A percentile compares a stretch with the other conserved stretches of the same genome.
Conservation (phyloP, 2,113 vertebrate species). For the Mastomys coucha region DNA sequence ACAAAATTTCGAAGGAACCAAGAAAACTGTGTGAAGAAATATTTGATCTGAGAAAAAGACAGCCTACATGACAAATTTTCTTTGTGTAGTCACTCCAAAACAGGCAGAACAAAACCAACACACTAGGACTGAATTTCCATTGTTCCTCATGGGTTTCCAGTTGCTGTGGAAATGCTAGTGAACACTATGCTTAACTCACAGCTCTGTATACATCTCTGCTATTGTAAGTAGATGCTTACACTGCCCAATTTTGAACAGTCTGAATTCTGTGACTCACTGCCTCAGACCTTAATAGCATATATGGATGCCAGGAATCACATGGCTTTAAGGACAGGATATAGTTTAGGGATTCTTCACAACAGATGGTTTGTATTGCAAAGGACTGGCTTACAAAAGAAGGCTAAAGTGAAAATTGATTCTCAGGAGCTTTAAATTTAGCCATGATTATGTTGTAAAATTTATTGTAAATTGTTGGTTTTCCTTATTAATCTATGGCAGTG, state of each 20-base stretch:
- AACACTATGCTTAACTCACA: not conserved
- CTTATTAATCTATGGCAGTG: slow-evolving; percentile 6
- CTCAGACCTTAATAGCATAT: slow-evolving; percentile 8
- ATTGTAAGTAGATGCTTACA: not conserved
- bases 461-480: slow-evolving; percentile 6
- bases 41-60: not conserved
- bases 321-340: not conserved
- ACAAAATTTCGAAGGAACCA: not conserved
- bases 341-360: not conserved
- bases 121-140: not conserved
- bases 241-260: not conserved
- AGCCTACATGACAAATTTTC: not conserved
- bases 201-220: slow-evolving; percentile 6
- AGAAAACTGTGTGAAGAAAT: not conserved
- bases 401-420: slow-evolving; percentile 34
- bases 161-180: slow-evolving; percentile 14
- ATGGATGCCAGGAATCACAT: not conserved
- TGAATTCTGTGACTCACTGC: not conserved
- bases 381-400: slow-evolving; percentile 11
- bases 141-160: not conserved
- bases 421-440: not conserved
- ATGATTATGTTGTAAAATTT: slow-evolving; percentile 6
- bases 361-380: not conserved
- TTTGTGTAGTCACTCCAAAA: not conserved
- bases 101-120: not conserved